Base-by-base conservation (phyloP, 2,113 vertebrate genomes). In the Promerops cafer region DNA sequence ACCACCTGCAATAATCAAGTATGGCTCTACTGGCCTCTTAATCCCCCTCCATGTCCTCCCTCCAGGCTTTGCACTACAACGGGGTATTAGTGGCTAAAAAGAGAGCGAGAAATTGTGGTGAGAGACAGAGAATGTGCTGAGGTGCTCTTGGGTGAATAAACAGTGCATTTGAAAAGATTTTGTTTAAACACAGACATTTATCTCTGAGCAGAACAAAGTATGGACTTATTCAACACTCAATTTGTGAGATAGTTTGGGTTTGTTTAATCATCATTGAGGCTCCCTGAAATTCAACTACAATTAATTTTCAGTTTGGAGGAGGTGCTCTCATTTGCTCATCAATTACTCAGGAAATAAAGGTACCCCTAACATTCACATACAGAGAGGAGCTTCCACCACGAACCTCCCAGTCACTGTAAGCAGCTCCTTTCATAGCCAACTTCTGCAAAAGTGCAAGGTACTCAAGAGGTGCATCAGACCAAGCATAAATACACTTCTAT, bases 321-420 rank as follows among this genome's bases (percentile, higher is more conserved):
- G 24, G 47, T 54, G 26, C 12, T 75, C 9, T 72, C 24, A 20
- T 63, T 82, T 85, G 35, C 35, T 77, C 5, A 30, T 69, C 82
- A 56, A 0, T 70, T 84, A 49, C 39, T 69, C n/a, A 20, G 37
- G 71, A 69, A 61, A 53, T 30, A 16, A 91, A 94, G 23, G 54
- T 44, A 63, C 42, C 44, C 53, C 71, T 0, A 1, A 22, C 26
- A n/a, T 27, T 49, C 37, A 40, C 31, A 50, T 0, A 1, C 42
- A 63, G 45, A 86, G 77, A 39, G 52, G 23, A 70, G 11, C 35
- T 66, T 37, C 71, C 7, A 21, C 35, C 71, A 56, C 76, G 83
- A 70, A 74, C 27, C 47, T 74, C 57, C 47, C 35, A 13, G 19
- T 19, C 28, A 8, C 31, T 28, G 8, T 7, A 33, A 59, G 45